Conservation (phyloP, 2,113 vertebrate genomes). For the Dinomys branickii region DNA sequence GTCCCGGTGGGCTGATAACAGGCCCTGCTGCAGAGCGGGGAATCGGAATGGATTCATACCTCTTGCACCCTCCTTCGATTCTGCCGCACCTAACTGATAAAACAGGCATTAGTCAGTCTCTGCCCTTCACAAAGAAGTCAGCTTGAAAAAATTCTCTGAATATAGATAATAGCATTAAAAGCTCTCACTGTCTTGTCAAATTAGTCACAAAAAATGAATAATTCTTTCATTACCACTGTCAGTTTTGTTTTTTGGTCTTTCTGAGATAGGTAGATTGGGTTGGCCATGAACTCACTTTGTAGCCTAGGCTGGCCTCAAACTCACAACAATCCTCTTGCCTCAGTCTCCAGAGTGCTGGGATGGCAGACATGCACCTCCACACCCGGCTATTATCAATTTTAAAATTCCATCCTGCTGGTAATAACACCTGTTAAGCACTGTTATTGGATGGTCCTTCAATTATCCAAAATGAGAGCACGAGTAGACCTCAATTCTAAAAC, state of each 20-base stretch:
- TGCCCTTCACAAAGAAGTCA: constrained; percentile 60
- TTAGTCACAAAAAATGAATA: background rate
- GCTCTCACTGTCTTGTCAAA: background rate
- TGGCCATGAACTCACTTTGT: too few relatives aligned
- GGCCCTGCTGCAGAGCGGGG: constrained; percentile 96
- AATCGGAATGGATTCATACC: constrained; percentile 92
- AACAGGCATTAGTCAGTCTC: background rate
- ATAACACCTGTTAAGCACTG: constrained; percentile 56
- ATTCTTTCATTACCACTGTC: background rate
- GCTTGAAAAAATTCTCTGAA: background rate
- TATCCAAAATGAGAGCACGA: background rate
- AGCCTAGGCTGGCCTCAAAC: too few relatives aligned
- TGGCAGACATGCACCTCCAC: too few relatives aligned
- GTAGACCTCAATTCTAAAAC: background rate
- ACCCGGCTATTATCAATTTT: background rate
- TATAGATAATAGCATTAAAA: constrained; percentile 79
- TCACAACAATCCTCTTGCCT: too few relatives aligned
- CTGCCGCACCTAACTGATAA: too few relatives aligned
- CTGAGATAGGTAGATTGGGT: too few relatives aligned
- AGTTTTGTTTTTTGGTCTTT: background rate
- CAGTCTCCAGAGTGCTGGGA: too few relatives aligned
- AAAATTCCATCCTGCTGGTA: background rate
- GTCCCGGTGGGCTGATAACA: constrained; percentile 85
- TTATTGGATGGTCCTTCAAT: background rate
- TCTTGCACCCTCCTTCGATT: too few relatives aligned